Base-by-base conservation (phyloP, 2,113 vertebrate genomes). In the Platycercus adscitus region DNA sequence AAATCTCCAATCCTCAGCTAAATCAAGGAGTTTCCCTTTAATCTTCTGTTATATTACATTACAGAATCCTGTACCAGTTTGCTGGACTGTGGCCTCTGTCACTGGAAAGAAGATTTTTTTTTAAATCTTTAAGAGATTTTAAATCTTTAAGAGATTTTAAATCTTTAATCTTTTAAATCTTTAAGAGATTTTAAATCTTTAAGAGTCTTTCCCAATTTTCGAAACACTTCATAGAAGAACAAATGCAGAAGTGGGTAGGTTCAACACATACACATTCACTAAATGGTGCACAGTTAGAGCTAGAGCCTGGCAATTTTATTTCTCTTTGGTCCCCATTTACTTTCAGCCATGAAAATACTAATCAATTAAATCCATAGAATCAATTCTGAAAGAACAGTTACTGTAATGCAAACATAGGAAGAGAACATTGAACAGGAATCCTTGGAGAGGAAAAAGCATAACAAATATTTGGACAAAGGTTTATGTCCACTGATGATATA, bases 401-500 rank as follows among this genome's bases (percentile, higher is more conserved):
- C 17, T 76, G 13, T 58, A 80, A 9, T 78, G 20, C 80, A 93
- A 88, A 83, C 53, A 47, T 58, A 61, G 41, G 58, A 93, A 80
- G 16, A 16, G 25, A 86, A 86, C 50, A n/a, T 2, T 53, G 82
- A 88, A 66, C 58, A 93, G 76, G 68, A 81, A 90, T 89, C 82
- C 63, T 83, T 53, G 68, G 82, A 94, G 64, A 90, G 71, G 86
- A 95, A 95, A 93, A 93, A 71, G 76, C 28, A 78, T 84, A 88
- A 81, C 55, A 95, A 92, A 94, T 88, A 92, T 92, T 90, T 94
- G 37, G 63, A 86, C 88, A 81, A 81, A 93, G 46, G 37, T 82
- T 93, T 90, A 81, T 66, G 64, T 90, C 60, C 86, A 70, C 17
- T 55, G 83, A 60, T 68, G 63, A 88, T 88, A 63, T 86, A 58